phyloP scores from a whole-genome alignment of 2,113 vertebrate genomes.

The Limnothrissa miodon region DNA sequence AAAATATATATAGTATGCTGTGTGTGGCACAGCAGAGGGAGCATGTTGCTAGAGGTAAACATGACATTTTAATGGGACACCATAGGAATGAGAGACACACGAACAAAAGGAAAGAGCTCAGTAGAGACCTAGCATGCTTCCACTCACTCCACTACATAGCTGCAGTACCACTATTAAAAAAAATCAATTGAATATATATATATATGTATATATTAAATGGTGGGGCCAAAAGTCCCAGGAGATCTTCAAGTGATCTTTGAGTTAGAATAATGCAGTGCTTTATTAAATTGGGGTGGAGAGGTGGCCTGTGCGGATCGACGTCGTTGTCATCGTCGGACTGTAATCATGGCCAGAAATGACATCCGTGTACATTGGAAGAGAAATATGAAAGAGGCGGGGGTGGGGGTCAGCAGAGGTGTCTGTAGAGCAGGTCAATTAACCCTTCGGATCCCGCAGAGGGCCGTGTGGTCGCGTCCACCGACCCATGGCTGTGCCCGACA shows the following conservation, averaged over 20 bases:
- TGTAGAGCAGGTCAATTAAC: conserved; percentile 19
- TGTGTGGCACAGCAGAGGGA: conserved; percentile 57
- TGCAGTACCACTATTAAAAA: conserved; percentile 14
- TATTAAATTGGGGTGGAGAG: conserved; percentile 63
- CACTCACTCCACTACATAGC: conserved; percentile 18
- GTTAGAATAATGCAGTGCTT: conserved; percentile 51
- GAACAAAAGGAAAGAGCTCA: neutral
- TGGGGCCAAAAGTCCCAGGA: conserved; percentile 29
- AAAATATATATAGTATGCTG: conserved; percentile 16
- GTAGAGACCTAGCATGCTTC: too few species aligned
- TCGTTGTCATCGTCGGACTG: conserved; percentile 40
- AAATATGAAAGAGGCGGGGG: neutral
- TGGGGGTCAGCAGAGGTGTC: neutral
- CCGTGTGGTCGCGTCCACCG: neutral
- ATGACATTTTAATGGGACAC: conserved; percentile 41
- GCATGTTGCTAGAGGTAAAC: conserved; percentile 35
- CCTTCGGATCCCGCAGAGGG: conserved; percentile 20
- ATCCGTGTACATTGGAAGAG: neutral
- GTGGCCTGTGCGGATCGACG: conserved; percentile 37
- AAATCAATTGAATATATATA: conserved; percentile 51
- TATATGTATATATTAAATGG: conserved; percentile 50
- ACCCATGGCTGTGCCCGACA: neutral
- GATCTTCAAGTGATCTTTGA: conserved; percentile 41
- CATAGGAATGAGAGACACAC: neutral
- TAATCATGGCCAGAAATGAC: conserved; percentile 41